These are phyloP conservation scores for Cerastoderma edule DNA, from an alignment of 2,888 invertebrate species.

Conservation along the genomic window DNA sequence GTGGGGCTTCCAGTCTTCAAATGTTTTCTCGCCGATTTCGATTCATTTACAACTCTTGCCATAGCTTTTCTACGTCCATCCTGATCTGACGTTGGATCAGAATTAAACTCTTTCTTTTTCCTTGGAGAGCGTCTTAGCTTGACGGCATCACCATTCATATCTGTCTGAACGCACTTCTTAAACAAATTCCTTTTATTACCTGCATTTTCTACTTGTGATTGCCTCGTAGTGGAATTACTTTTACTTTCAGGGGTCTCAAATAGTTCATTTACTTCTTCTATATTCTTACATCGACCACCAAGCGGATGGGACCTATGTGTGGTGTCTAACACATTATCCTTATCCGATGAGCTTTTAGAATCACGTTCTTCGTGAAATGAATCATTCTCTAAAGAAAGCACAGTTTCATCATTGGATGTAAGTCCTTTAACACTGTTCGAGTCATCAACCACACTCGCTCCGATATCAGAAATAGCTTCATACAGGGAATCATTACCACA, in stretches of 20 bases:
- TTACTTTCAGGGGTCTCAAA: constrained; percentile 39
- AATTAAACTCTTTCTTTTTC: constrained; percentile 49
- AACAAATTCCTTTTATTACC: constrained; percentile 19
- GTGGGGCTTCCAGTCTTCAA: background rate
- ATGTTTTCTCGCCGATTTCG: background rate
- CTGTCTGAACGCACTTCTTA: constrained; percentile 4
- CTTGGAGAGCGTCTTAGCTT: constrained; percentile 52
- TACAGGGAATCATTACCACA: constrained; percentile 12
- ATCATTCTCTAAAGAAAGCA: too few relatives aligned
- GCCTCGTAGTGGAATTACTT: background rate
- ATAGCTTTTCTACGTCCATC: too few relatives aligned
- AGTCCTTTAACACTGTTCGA: background rate
- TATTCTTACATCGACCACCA: constrained; percentile 13
- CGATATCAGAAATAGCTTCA: constrained; percentile 22
- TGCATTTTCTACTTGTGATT: background rate
- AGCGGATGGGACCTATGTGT: constrained; percentile 1
- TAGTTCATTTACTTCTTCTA: constrained; percentile 38
- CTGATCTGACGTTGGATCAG: too few relatives aligned
- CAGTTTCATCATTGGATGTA: too few relatives aligned
- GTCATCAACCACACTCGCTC: constrained; percentile 6
- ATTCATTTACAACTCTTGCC: too few relatives aligned
- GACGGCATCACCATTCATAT: background rate
- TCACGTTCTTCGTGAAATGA: too few relatives aligned
- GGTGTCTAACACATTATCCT: too few relatives aligned
- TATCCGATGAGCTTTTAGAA: too few relatives aligned